Evolutionary conservation across 2,797 vertebrate genomes (phyloP), one percentile per base, ranked within the genome.

Genomic region (Rhyacichthys aspro): DNA sequence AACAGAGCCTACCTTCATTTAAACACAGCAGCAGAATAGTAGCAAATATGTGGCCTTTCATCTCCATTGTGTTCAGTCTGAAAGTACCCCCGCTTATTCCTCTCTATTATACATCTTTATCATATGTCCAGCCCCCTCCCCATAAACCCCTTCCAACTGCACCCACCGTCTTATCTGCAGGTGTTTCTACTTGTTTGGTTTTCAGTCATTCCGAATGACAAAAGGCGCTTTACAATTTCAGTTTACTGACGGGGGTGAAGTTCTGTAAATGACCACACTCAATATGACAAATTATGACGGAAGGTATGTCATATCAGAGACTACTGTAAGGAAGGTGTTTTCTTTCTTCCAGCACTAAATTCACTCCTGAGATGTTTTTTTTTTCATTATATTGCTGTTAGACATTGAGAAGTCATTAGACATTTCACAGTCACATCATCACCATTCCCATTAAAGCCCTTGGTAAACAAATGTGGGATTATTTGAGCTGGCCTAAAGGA

Each of bases 261-360:
- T 61, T 66, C 18, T 72, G 39, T 50, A 11, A 46, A 78, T 43
- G 36, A 12, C 33, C 61, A 37, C 39, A 60, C 55, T 61, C 11
- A 55, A 47, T 59, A 74, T 88, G 86, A 88, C 32, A 72, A 84
- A 87, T 81, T 57, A 57, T 80, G 79, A 83, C 86, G 77, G 41
- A 28, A 38, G 68, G 60, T 53, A 81, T 84, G 78, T 62, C 41
- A 63, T 10, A n/a, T n/a, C n/a, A 19, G 6, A 3, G 12, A 12
- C 41, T 43, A 11, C 28, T 43, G 54, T 34, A 9, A 3, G 39
- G 16, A 11, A 41, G n/a, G 3, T 8, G 2, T 41, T 7, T 45
- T 43, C 11, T 15, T 32, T 2, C 1, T 23, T 9, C 11, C 37
- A 33, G 28, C 16, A 19, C 34, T 12, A 7, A 9, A 1, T 28